These are phyloP conservation scores for Dexiosoma caninum DNA, from an alignment of 2,888 invertebrate species.

Conservation along the genomic window DNA sequence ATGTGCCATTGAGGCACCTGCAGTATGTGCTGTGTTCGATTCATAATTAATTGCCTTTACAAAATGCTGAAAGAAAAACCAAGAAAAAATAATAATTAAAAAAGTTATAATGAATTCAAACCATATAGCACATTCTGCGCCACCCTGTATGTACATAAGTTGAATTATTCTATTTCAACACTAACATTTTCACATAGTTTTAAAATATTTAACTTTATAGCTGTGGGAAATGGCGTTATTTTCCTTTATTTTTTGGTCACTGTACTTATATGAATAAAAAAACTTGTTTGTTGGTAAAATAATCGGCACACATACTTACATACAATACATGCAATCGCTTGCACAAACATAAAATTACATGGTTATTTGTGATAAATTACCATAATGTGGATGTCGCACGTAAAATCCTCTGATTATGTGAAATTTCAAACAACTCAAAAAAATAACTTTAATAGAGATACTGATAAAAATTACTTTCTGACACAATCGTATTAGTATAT, in stretches of 20 bases:
- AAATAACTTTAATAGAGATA: constrained; percentile 7
- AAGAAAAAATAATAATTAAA: too few species aligned
- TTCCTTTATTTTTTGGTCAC: background rate
- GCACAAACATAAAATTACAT: background rate
- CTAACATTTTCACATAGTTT: background rate
- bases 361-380: constrained; percentile 70
- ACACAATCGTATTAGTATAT: too few species aligned
- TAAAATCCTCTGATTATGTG: constrained; percentile 72
- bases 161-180: background rate
- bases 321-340: background rate
- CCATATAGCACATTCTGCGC: too few species aligned
- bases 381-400: constrained; percentile 71
- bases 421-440: constrained; percentile 34
- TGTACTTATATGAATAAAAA: background rate
- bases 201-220: background rate
- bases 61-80: too few species aligned
- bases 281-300: too few species aligned
- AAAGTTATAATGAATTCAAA: too few species aligned
- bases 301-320: too few species aligned
- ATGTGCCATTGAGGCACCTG: too few species aligned
- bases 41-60: too few species aligned
- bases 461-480: background rate
- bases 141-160: too few species aligned
- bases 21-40: too few species aligned
- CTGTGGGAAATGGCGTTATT: background rate